Evolutionary conservation across 2,888 invertebrate genomes (phyloP).

Genomic region (Pristionchus exspectatus): DNA sequence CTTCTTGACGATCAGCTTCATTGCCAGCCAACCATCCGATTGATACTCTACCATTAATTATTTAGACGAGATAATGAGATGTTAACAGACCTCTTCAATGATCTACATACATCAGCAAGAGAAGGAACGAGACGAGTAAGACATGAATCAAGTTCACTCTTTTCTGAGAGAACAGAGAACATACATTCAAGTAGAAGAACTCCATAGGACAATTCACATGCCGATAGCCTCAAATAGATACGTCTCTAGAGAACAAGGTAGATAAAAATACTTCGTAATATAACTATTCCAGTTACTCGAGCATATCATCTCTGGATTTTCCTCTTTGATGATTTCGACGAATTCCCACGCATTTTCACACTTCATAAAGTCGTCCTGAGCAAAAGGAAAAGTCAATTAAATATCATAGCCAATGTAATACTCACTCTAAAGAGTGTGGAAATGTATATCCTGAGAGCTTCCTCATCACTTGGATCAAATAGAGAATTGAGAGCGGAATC

Average conservation of each 20-base stretch:
- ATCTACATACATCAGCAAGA: conserved; percentile 45
- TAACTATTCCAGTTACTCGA: not conserved
- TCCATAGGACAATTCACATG: conserved; percentile 9
- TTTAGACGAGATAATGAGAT: not conserved
- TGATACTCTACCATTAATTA: not conserved
- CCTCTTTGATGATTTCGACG: conserved; percentile 38
- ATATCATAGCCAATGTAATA: not conserved
- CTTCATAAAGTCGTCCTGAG: conserved; percentile 35
- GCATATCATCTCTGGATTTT: conserved; percentile 40
- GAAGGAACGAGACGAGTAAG: conserved; percentile 47
- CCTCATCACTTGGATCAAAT: conserved; percentile 31
- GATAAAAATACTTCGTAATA: not conserved
- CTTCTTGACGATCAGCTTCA: not conserved
- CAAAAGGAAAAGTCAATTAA: not conserved
- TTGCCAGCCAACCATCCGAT: conserved; percentile 8
- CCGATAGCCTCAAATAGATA: not conserved
- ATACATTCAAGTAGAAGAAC: conserved; percentile 36
- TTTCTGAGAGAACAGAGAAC: not conserved
- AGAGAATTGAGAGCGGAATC: conserved; percentile 30
- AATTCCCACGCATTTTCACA: conserved; percentile 44
- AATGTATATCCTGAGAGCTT: conserved; percentile 23
- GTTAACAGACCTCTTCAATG: not conserved
- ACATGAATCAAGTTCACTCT: conserved; percentile 3
- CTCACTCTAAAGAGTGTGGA: not conserved
- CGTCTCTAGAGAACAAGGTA: not conserved